phyloP scores from a whole-genome alignment of 2,113 vertebrate species.

The Odontophorus gujanensis region DNA sequence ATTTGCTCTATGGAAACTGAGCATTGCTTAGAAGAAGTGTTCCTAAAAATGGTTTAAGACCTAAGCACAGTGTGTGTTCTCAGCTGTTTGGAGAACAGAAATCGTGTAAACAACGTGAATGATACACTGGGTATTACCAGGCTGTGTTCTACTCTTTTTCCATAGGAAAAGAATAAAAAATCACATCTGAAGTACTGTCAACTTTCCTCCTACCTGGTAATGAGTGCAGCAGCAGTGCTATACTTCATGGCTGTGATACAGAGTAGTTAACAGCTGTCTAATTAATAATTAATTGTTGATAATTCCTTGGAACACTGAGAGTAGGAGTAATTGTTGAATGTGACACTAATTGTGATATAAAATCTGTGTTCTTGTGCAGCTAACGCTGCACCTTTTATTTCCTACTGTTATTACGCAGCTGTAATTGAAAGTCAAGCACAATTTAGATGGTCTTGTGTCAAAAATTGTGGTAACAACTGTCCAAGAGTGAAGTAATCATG shows the following conservation, averaged over 20 bases:
- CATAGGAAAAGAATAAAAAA: neutral
- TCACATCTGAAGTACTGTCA: neutral
- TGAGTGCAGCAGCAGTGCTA: neutral
- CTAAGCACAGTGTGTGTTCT: rapidly evolving
- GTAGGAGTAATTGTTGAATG: neutral
- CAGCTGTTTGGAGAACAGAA: neutral
- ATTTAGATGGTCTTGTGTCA: neutral
- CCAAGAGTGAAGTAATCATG: neutral
- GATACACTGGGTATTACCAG: neutral
- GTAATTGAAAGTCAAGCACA: neutral
- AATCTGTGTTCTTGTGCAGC: neutral
- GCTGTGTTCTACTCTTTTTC: neutral
- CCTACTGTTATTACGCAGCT: neutral
- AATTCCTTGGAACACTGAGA: neutral
- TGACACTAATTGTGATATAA: neutral
- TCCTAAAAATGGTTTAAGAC: neutral
- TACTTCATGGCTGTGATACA: neutral
- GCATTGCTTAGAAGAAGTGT: neutral
- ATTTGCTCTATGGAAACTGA: neutral
- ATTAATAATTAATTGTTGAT: neutral
- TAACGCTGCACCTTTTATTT: neutral
- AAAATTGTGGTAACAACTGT: neutral
- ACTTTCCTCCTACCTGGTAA: neutral
- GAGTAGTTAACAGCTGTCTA: neutral
- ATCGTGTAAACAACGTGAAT: neutral